A percentile compares a stretch with the other conserved stretches of the same genome.
These are phyloP conservation scores for Meliscaeva auricollis DNA, from an alignment of 2,888 invertebrate species.

Conservation along the genomic window DNA sequence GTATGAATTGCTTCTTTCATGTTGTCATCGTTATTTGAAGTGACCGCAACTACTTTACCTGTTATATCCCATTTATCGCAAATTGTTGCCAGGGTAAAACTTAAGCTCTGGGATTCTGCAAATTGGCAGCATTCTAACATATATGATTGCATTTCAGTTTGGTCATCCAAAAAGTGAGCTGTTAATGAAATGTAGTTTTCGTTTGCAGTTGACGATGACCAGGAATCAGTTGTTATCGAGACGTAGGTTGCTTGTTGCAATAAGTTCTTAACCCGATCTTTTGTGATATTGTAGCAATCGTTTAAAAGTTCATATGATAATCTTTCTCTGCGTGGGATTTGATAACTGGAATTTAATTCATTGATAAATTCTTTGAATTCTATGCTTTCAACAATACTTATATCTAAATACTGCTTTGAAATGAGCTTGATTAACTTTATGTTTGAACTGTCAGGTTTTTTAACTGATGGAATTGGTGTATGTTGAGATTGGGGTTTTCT, in stretches of 20 bases:
- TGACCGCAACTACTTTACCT: conserved; percentile 25
- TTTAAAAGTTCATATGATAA: conserved; percentile 15
- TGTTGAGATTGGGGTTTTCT: background rate
- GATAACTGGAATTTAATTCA: conserved; percentile 17
- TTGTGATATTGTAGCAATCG: background rate
- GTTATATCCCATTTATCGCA: conserved; percentile 21
- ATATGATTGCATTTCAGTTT: background rate
- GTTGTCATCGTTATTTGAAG: conserved; percentile 4
- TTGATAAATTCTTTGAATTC: conserved; percentile 29
- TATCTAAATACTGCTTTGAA: conserved; percentile 18
- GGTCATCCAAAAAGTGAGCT: conserved; percentile 36
- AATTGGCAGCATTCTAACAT: conserved; percentile 28
- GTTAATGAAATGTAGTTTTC: conserved; percentile 16
- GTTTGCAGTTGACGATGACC: background rate
- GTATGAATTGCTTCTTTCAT: conserved; percentile 2
- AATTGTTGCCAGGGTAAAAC: background rate
- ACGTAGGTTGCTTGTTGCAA: background rate
- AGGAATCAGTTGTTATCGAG: conserved; percentile 14
- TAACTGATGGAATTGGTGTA: background rate
- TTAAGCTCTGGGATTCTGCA: conserved; percentile 12
- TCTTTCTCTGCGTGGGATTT: background rate
- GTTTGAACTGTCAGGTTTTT: conserved; percentile 3
- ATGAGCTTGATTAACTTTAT: conserved; percentile 4
- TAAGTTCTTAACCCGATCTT: background rate
- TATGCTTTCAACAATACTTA: conserved; percentile 18